Percentiles rank a stretch among this genome's conserved stretches.
phyloP scores from a whole-genome alignment of 1,140 invertebrate species.

The Drosophila neocordata region DNA sequence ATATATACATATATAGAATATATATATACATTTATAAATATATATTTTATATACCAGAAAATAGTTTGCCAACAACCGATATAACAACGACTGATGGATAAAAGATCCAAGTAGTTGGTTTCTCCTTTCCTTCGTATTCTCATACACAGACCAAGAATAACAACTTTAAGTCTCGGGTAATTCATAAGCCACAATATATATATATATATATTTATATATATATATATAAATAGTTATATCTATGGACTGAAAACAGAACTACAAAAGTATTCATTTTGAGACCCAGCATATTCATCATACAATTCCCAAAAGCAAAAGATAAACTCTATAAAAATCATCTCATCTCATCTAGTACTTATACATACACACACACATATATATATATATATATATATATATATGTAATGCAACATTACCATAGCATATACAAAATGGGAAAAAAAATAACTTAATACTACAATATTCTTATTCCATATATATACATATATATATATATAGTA shows the following conservation, averaged over 20 bases:
- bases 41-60: constrained; percentile 71
- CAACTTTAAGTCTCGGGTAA: constrained; percentile 2
- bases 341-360: constrained; percentile 16
- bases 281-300: neutral
- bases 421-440: constrained; percentile 1
- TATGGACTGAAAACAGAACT: neutral
- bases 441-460: neutral
- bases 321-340: neutral
- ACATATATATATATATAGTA: neutral
- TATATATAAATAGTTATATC: neutral
- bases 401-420: constrained; percentile 16
- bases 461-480: constrained; percentile 5
- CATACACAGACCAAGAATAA: neutral
- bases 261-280: neutral
- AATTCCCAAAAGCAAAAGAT: neutral
- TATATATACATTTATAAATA: constrained; percentile 31
- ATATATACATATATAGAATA: constrained; percentile 23
- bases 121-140: neutral
- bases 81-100: constrained; percentile 31
- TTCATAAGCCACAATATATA: no score
- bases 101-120: neutral
- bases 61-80: constrained; percentile 25
- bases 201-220: neutral
- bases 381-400: neutral
- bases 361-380: neutral